These are phyloP conservation scores for Cyclophora albipunctata DNA, from an alignment of 2,888 invertebrate species.

Conservation along the genomic window DNA sequence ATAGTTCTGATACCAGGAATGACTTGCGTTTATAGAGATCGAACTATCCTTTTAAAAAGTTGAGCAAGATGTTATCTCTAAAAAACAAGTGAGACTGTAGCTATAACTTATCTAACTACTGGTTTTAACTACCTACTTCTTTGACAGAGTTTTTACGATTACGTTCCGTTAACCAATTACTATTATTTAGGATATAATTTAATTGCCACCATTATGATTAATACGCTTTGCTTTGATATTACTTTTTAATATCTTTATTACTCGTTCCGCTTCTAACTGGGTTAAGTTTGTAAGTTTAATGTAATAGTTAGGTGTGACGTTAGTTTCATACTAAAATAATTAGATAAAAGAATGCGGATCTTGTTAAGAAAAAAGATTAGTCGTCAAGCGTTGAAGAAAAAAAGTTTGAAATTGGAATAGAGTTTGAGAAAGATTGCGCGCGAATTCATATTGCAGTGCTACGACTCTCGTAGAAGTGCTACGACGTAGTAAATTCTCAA, in stretches of 20 bases:
- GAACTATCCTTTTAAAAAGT: too few relatives aligned
- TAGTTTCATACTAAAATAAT: too few relatives aligned
- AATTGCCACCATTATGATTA: slow-evolving; percentile 31
- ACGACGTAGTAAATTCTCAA: slow-evolving; percentile 22
- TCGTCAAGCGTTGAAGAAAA: slow-evolving; percentile 3
- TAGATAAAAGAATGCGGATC: slow-evolving; percentile 4
- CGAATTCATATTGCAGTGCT: slow-evolving; percentile 40
- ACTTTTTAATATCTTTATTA: too few relatives aligned
- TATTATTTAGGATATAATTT: slow-evolving; percentile 27
- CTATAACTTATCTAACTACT: background rate
- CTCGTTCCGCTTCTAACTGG: too few relatives aligned
- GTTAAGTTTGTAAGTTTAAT: slow-evolving; percentile 2
- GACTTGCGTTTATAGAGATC: too few relatives aligned
- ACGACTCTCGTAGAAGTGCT: slow-evolving; percentile 59
- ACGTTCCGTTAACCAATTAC: slow-evolving; percentile 37
- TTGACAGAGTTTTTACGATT: slow-evolving; percentile 21
- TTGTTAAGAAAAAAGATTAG: background rate
- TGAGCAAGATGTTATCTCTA: too few relatives aligned
- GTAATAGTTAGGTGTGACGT: too few relatives aligned
- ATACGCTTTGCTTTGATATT: background rate
- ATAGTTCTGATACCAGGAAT: too few relatives aligned
- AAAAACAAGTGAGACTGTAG: background rate
- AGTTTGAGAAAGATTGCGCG: slow-evolving; percentile 25
- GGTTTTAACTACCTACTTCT: background rate
- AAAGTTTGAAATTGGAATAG: slow-evolving; percentile 16